Evolutionary conservation across 2,888 invertebrate species (phyloP), one percentile per base, ranked within the genome.

Genomic region (Drosophila robusta): DNA sequence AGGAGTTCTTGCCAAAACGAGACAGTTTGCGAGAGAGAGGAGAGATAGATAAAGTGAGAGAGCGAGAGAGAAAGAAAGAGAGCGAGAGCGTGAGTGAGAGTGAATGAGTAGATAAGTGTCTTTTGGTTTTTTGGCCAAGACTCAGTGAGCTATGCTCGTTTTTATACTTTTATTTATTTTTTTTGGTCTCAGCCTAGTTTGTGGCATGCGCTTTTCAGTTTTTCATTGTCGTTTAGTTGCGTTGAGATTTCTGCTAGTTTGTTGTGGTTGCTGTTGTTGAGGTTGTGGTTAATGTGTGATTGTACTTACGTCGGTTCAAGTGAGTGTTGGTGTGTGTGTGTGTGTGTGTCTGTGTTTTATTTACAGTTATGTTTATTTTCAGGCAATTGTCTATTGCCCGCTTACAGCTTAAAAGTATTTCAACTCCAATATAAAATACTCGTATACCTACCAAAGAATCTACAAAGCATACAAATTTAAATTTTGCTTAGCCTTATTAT

Each of bases 271-370:
- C 50, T 42, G 29, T 56, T 45, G 38, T 66, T 58, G 45, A 51
- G 45, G 26, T 51, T 39, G 42, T 47, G 38, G 41, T 56, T 36
- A 24, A 38, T 58, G 61, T 68, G 50, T 66, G 36, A 22, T 64
- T 83, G 70, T 82, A 82, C 82, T 82, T 82, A 82, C 82, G 89
- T 88, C 82, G 55, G 76, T 88, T 75, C 68, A 62, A 58, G 60
- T 72, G 72, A 66, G 50, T 78, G 34, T 75, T 63, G 68, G 49
- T 54, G 16, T 12, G 18, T 7, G 2, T 3, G 22, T 39, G 39
- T 51, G 16, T 39, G 3, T 32, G 12, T 11, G 34, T 34, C 34
- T 79, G 75, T 75, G 52, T 55, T 64, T 65, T 82, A 82, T 82
- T 80, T 82, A 82, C 89, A 82, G 76, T 72, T 78, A 34, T 50